phyloP scores from a whole-genome alignment of 2,888 invertebrate genomes.

The Acronicta alni region DNA sequence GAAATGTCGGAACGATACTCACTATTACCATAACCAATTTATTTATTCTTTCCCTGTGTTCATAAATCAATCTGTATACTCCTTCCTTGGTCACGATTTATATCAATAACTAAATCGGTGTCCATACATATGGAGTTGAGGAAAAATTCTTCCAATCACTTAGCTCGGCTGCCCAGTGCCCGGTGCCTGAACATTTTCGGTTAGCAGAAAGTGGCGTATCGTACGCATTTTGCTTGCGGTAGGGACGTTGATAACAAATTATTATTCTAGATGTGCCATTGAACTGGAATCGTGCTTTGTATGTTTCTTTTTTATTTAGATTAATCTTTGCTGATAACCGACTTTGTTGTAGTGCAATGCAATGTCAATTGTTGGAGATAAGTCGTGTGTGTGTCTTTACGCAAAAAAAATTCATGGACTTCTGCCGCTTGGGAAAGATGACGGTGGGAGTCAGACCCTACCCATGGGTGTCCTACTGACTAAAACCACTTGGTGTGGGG shows the following conservation, averaged over 20 bases:
- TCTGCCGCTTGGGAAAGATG: no score
- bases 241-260: slow-evolving; percentile 23
- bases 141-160: slow-evolving; percentile 53
- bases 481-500: no score
- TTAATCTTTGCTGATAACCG: no score
- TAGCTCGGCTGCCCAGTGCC: slow-evolving; percentile 38
- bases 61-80: slow-evolving; percentile 30
- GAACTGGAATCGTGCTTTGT: background rate
- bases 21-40: slow-evolving; percentile 6
- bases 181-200: slow-evolving; percentile 51
- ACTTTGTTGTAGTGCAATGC: no score
- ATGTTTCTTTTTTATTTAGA: no score
- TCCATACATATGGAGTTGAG: slow-evolving; percentile 33
- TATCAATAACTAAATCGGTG: slow-evolving; percentile 30
- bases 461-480: no score
- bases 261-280: slow-evolving; percentile 31
- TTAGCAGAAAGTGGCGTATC: slow-evolving; percentile 43
- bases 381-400: no score
- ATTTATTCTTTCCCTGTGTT: slow-evolving; percentile 3
- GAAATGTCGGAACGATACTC: no score
- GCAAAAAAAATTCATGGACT: no score
- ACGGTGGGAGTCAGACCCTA: no score
- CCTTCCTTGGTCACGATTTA: slow-evolving; percentile 24
- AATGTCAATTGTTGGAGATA: no score
- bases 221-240: slow-evolving; percentile 46